Evolutionary conservation across 2,888 invertebrate genomes (phyloP), one percentile per base, ranked within the genome.

Genomic region (Elysia crispata): DNA sequence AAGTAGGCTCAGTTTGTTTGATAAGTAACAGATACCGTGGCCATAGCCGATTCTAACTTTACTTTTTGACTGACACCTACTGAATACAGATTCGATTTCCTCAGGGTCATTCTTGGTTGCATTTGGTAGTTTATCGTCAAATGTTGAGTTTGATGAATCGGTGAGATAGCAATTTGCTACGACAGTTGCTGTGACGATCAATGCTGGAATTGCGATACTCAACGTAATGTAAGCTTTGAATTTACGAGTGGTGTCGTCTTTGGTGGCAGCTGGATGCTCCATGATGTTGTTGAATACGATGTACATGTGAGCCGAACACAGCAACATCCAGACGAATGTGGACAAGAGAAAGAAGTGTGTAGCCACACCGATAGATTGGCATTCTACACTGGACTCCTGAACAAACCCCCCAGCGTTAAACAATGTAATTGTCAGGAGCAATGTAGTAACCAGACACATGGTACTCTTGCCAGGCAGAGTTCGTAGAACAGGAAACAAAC

Each of bases 341-440:
- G 84, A 77, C 15, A 87, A 54, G 85, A 86, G 85, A 41, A 84
- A 84, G 70, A 83, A 84, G 78, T 87, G 87, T 11, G 82, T 83
- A 1, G 80, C n/a, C 0, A 83, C 69, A 20, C 85, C 85, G 15
- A 86, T 25, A 1, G 80, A 49, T 28, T 30, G 28, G 67, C 86
- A 86, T 1, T 62, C 31, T 13, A 41, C 54, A 0, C 54, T 78
- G 50, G 41, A 33, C 23, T 15, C 66, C 54, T 69, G 78, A 50
- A 67, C 64, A 50, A 60, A 72, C 0, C 82, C 33, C 13, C 85
- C 85, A 54, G 85, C 76, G 60, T 84, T 82, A 11, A 86, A 74
- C 20, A 82, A 70, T 15, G 81, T n/a, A 54, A 86, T 85, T 0
- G 87, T 85, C 31, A 79, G 62, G 8, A 86, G 83, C 11, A 87